These are phyloP conservation scores for Thelaira solivaga DNA, from an alignment of 2,888 invertebrate genomes.

Conservation along the genomic window DNA sequence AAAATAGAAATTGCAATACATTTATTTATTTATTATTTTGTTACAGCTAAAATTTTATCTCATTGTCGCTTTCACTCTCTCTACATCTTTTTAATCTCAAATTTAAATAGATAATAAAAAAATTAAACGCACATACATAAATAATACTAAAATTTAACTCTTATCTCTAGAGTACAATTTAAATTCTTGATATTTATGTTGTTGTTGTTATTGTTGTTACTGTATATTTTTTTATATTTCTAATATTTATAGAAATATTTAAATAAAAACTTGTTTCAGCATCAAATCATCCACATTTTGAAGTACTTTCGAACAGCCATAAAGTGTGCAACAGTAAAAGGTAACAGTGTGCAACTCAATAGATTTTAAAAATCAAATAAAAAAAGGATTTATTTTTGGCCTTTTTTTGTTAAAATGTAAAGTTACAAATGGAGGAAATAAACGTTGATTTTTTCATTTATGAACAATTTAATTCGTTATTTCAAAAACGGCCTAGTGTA, in stretches of 20 bases:
- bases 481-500: too few relatives aligned
- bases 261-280: slow-evolving; percentile 21
- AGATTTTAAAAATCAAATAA: neutral
- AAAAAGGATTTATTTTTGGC: neutral
- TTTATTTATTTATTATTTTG: too few relatives aligned
- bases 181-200: neutral
- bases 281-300: slow-evolving; percentile 17
- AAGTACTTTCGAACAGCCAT: neutral
- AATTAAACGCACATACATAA: neutral
- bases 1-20: too few relatives aligned
- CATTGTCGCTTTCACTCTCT: neutral
- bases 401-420: too few relatives aligned
- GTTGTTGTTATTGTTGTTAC: neutral
- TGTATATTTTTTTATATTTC: slow-evolving; percentile 17
- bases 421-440: too few relatives aligned
- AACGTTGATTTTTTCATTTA: too few relatives aligned
- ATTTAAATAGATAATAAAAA: neutral
- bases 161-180: slow-evolving; percentile 42
- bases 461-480: too few relatives aligned
- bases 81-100: neutral
- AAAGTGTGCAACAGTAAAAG: neutral
- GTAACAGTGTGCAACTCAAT: too few relatives aligned
- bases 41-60: too few relatives aligned
- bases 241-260: slow-evolving; percentile 38
- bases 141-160: neutral